phyloP scores from a whole-genome alignment of 1,140 invertebrate genomes.

The Aphaenogaster floridana region DNA sequence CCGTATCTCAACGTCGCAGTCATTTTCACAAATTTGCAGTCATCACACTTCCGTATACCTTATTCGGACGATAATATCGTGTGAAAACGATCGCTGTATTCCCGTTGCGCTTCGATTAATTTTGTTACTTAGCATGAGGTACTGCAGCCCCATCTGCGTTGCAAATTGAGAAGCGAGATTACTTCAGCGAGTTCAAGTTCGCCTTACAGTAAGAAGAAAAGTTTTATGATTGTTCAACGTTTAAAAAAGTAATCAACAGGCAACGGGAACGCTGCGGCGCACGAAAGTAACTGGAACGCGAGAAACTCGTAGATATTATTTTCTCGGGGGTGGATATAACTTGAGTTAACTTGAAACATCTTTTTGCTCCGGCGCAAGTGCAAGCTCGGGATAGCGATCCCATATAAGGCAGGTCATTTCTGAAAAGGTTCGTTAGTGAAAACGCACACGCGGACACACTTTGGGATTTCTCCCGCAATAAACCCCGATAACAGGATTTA shows the following conservation, averaged over 20 bases:
- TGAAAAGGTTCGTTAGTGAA: not conserved
- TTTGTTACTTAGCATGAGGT: not conserved
- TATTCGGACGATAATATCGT: constrained; percentile 13
- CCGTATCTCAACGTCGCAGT: not conserved
- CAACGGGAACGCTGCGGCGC: not conserved
- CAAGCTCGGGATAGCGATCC: not conserved
- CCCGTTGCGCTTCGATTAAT: constrained; percentile 21
- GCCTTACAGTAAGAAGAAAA: constrained; percentile 1
- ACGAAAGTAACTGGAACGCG: constrained; percentile 15
- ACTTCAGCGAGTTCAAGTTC: not conserved
- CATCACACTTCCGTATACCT: not conserved
- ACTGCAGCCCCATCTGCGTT: constrained; percentile 8
- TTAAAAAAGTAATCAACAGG: constrained; percentile 33
- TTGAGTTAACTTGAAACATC: not conserved
- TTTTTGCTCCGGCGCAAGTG: not conserved
- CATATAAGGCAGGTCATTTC: not conserved
- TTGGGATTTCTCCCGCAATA: constrained; percentile 24
- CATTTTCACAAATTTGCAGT: constrained; percentile 14
- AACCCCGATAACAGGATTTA: constrained; percentile 30
- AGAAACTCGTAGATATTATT: constrained; percentile 21
- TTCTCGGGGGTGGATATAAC: not conserved
- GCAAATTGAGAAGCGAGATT: constrained; percentile 38
- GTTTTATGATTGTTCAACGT: constrained; percentile 26
- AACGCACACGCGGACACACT: not conserved
- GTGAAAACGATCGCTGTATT: not conserved